Percentiles rank a stretch among this genome's conserved stretches.
Conservation (phyloP, 2,888 invertebrate species). For the Epinotia bilunana region DNA sequence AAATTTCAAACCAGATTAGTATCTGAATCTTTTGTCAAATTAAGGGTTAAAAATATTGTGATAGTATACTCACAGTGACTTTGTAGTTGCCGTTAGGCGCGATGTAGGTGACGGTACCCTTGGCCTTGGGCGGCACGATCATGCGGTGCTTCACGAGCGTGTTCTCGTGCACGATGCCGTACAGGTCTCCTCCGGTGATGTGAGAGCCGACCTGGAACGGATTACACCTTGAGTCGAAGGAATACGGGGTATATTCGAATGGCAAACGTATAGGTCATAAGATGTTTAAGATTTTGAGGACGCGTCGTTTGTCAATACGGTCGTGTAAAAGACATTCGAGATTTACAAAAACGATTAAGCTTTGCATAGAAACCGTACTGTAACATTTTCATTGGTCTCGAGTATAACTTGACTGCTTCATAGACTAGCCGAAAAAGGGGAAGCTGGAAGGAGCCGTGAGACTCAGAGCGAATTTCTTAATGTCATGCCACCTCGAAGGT, state of each 20-base stretch:
- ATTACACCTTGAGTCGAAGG: not conserved
- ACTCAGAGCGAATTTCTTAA: too few species aligned
- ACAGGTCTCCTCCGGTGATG: constrained; percentile 99
- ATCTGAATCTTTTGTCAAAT: too few species aligned
- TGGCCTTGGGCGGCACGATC: constrained; percentile 96
- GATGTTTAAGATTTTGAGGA: not conserved
- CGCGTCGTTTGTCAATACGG: not conserved
- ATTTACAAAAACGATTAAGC: too few species aligned
- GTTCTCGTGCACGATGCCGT: constrained; percentile 98
- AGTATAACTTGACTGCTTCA: too few species aligned
- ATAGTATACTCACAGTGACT: constrained; percentile 89
- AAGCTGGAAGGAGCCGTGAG: too few species aligned
- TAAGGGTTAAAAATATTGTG: too few species aligned
- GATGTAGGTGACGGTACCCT: constrained; percentile 98
- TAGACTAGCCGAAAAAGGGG: too few species aligned
- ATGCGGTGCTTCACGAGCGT: constrained; percentile 98
- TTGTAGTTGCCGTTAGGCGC: constrained; percentile 97
- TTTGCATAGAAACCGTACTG: too few species aligned
- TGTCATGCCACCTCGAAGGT: too few species aligned
- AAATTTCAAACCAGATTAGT: too few species aligned
- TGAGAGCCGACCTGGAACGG: constrained; percentile 95
- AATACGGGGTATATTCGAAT: not conserved
- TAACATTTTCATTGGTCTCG: too few species aligned
- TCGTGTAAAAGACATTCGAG: not conserved
- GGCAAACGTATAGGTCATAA: not conserved